These are phyloP conservation scores for Pristionchus arcanus DNA, from an alignment of 2,888 invertebrate species.

Conservation along the genomic window DNA sequence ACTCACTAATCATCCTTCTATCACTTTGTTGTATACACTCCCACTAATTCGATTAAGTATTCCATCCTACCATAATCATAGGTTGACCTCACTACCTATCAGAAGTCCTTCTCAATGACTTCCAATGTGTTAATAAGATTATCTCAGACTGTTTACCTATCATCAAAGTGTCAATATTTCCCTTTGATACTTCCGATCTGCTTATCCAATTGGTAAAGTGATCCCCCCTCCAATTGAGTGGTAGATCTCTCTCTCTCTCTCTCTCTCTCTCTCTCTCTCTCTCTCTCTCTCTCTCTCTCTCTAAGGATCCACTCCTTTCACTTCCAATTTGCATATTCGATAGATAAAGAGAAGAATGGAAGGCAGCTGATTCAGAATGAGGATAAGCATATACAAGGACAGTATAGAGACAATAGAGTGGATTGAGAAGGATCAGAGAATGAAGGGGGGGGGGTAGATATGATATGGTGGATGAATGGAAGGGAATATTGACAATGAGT, in stretches of 20 bases:
- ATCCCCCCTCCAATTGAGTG: background rate
- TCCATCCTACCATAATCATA: background rate
- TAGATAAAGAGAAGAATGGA: slow-evolving; percentile 38
- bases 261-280: too few species aligned
- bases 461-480: background rate
- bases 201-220: slow-evolving; percentile 35
- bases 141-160: background rate
- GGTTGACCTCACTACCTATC: background rate
- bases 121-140: slow-evolving; percentile 32
- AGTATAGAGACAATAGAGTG: background rate
- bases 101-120: slow-evolving; percentile 1
- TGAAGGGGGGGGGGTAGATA: background rate
- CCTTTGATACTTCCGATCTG: slow-evolving; percentile 27
- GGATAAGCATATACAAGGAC: slow-evolving; percentile 48
- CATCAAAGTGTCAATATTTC: background rate
- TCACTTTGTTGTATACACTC: background rate
- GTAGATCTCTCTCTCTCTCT: too few species aligned
- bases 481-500: background rate
- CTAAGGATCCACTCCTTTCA: background rate
- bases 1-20: slow-evolving; percentile 21
- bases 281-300: too few species aligned
- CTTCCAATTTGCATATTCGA: slow-evolving; percentile 49
- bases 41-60: background rate
- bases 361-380: slow-evolving; percentile 36
- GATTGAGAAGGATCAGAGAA: background rate